Evolutionary conservation across 1,140 invertebrate genomes (phyloP).

Genomic region (Euwallacea fornicatus): DNA sequence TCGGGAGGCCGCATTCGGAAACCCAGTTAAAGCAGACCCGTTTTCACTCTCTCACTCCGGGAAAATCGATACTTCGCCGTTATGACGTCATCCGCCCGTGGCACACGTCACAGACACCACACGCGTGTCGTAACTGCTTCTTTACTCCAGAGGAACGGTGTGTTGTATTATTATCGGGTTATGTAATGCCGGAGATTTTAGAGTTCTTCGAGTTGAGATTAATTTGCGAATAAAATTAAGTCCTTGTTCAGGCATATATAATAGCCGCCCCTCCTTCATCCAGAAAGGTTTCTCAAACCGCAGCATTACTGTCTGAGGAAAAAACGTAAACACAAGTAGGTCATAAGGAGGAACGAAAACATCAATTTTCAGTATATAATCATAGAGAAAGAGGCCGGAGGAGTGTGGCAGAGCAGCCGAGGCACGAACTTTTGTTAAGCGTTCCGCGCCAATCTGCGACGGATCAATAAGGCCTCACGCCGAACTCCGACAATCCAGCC

Average conservation of each 20-base stretch:
- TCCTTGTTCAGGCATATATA: too few species aligned
- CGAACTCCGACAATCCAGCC: slow-evolving; percentile 23
- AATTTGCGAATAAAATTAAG: too few species aligned
- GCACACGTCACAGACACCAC: slow-evolving; percentile 19
- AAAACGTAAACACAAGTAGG: slow-evolving; percentile 17
- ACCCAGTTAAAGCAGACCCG: slow-evolving; percentile 13
- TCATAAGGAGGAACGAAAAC: slow-evolving; percentile 27
- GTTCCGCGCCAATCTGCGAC: slow-evolving; percentile 33
- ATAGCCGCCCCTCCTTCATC: too few species aligned
- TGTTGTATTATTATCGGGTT: background rate
- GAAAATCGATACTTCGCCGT: slow-evolving; percentile 19
- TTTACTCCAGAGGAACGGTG: background rate
- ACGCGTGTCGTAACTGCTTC: background rate
- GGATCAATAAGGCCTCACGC: slow-evolving; percentile 31
- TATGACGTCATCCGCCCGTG: slow-evolving; percentile 26
- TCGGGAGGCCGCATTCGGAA: slow-evolving; percentile 10
- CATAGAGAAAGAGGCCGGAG: slow-evolving; percentile 5
- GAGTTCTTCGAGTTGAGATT: too few species aligned
- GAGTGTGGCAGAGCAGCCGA: slow-evolving; percentile 19
- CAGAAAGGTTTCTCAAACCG: too few species aligned
- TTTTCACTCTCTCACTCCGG: slow-evolving; percentile 18
- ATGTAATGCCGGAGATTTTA: too few species aligned
- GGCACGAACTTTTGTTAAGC: slow-evolving; percentile 29
- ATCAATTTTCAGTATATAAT: slow-evolving; percentile 33
- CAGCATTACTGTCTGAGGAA: background rate